Evolutionary conservation across 2,888 invertebrate species (phyloP), one percentile per base, ranked within the genome.

Genomic region (Lamellibrachia satsuma): DNA sequence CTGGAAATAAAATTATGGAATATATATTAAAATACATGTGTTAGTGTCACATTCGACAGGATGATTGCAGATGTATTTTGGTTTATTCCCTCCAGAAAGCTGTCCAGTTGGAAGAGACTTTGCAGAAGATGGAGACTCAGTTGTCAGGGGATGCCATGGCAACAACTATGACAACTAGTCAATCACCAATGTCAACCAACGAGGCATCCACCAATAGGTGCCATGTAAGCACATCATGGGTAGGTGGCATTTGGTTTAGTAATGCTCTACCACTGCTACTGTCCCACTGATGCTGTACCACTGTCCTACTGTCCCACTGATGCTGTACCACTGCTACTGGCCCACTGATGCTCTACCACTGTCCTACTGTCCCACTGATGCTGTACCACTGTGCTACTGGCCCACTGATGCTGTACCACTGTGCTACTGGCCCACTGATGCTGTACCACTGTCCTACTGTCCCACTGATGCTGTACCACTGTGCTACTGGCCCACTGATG

Each of bases 101-200:
- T 90, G n/a, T 11, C 52, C 92, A 93, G 90, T 52, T 93, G 4
- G 91, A 93, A n/a, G 15, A 75, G 22, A 55, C 75, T 27, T 60
- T 91, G 57, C 57, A 60, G 90, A 52, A 91, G 57, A 57, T 57
- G 52, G 91, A 75, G 1, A 39, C 0, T 39, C 39, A 39, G 15
- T 15, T 75, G 22, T 75, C 75, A 75, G n/a, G 75, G 15, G 75
- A 75, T 3, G n/a, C 75, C 3, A 75, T n/a, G 22, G 22, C 75
- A 75, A 75, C 75, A 15, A 55, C 55, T 9, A 9, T 55, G 55
- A 22, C 15, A 75, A 75, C 75, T 22, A 75, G 75, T 75, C 22
- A 15, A 22, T 75, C 75, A 22, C 75, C 75, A 75, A 75, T 75
- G 6, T 15, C 75, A 75, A 75, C 75, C 6, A 75, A 22, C 75